Evolutionary conservation across 2,797 vertebrate genomes (phyloP), one percentile per base, ranked within the genome.

Genomic region (Okamejei kenojei): DNA sequence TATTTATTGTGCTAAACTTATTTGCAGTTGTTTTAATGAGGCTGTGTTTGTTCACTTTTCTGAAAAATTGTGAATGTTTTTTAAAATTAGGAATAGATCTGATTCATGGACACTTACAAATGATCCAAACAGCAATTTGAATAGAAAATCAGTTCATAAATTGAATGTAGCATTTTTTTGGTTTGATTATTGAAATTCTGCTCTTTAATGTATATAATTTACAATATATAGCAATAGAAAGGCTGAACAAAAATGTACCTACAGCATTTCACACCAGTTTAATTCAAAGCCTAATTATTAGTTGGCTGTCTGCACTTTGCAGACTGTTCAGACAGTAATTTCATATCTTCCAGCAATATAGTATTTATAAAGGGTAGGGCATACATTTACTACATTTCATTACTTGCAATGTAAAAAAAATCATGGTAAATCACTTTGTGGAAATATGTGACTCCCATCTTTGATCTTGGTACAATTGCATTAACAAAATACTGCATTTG

Each of bases 241-340:
- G 1, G 1, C 13, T 0, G 29, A 88, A 63, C 29, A 88, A 88
- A 68, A 88, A 35, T 68, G 65, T 68, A 35, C 63, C 63, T 68
- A n/a, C n/a, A 88, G 61, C 84, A 88, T 68, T 88, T 88, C n/a
- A 32, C 63, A 35, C 61, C 63, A 68, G 2, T n/a, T 88, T 88
- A n/a, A 13, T 68, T 68, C 63, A 68, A 6, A 88, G 32, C 6
- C 63, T 88, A 86, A 86, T 65, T 86, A 32, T 65, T 86, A 32
- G 63, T 68, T 88, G 61, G 21, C 58, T 68, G 84, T 88, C 84
- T 88, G 84, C 84, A 88, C n/a, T 68, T 88, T 21, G 13, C 84
- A 88, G 84, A 88, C 84, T 68, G 84, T 35, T 88, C 84, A 88
- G n/a, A 88, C 84, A 86, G 82, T 88, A 88, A 88, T 88, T 88